Evolutionary conservation across 2,888 invertebrate genomes (phyloP).

Genomic region (Lepidocyrtinus sp.): DNA sequence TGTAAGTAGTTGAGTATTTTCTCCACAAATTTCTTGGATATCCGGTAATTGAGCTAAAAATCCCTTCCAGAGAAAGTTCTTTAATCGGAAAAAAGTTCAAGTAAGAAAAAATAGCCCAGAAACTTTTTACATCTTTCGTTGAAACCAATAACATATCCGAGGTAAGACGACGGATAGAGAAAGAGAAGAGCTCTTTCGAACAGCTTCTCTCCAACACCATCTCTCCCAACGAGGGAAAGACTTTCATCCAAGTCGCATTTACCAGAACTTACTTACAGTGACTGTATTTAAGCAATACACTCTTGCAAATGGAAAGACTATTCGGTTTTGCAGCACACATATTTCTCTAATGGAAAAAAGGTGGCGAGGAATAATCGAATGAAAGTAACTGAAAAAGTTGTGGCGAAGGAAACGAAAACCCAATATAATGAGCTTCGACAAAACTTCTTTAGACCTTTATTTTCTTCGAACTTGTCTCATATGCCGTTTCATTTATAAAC

Average conservation of each 20-base stretch:
- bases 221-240: too few relatives aligned
- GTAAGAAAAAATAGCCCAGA: conserved; percentile 28
- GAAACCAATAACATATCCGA: conserved; percentile 42
- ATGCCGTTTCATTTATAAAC: conserved; percentile 62
- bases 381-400: conserved; percentile 55
- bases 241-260: too few relatives aligned
- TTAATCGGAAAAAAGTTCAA: conserved; percentile 59
- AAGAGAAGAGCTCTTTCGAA: too few relatives aligned
- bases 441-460: conserved; percentile 59
- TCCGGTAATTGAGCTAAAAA: conserved; percentile 59
- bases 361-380: conserved; percentile 58
- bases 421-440: conserved; percentile 62
- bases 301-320: conserved; percentile 32
- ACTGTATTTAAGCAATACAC: conserved; percentile 54
- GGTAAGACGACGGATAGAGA: too few relatives aligned
- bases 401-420: conserved; percentile 54
- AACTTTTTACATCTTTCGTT: conserved; percentile 52
- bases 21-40: conserved; percentile 53
- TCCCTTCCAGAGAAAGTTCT: conserved; percentile 55
- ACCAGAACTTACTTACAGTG: conserved; percentile 4
- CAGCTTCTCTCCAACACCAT: too few relatives aligned
- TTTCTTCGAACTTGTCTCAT: conserved; percentile 61
- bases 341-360: conserved; percentile 59
- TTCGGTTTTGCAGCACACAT: conserved; percentile 50
- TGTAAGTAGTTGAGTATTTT: conserved; percentile 41